These are phyloP conservation scores for Bryconaethiops microstoma DNA, from an alignment of 2,797 vertebrate species.

Conservation along the genomic window DNA sequence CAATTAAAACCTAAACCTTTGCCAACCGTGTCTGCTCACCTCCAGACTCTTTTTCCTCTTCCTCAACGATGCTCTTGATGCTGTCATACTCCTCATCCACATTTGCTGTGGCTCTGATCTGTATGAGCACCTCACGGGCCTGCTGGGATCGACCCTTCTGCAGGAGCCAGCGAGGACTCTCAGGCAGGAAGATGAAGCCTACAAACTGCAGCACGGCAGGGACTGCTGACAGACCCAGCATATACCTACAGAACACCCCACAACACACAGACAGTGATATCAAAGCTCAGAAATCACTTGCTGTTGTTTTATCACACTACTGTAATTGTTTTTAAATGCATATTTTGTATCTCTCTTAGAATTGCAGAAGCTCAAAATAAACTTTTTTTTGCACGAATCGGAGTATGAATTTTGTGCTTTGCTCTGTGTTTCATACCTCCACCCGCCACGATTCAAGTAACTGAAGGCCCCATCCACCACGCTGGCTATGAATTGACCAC, in stretches of 20 bases:
- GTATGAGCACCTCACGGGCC: constrained; percentile 83
- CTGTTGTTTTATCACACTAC: background rate
- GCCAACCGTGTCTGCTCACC: constrained; percentile 44
- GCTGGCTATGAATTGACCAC: constrained; percentile 93
- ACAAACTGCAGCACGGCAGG: constrained; percentile 90
- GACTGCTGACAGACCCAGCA: constrained; percentile 90
- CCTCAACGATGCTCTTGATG: constrained; percentile 88
- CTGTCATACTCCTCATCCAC: constrained; percentile 88
- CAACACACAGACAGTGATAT: background rate
- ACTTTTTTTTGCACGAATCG: background rate
- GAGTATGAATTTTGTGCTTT: background rate
- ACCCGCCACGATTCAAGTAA: constrained; percentile 86
- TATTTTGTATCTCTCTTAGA: background rate
- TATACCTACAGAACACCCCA: constrained; percentile 79
- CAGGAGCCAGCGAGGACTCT: constrained; percentile 97
- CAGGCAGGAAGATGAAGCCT: constrained; percentile 93
- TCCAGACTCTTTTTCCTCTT: constrained; percentile 82
- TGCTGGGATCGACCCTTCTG: constrained; percentile 88
- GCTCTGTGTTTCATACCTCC: constrained; percentile 80
- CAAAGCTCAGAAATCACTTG: background rate
- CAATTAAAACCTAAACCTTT: background rate
- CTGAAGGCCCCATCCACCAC: constrained; percentile 92
- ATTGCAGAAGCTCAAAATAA: background rate
- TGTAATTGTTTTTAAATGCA: background rate
- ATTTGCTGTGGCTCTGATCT: constrained; percentile 83